A percentile compares a stretch with the other conserved stretches of the same genome.
These are phyloP conservation scores for Lichenostomus cassidix DNA, from an alignment of 2,113 vertebrate species.

Conservation along the genomic window DNA sequence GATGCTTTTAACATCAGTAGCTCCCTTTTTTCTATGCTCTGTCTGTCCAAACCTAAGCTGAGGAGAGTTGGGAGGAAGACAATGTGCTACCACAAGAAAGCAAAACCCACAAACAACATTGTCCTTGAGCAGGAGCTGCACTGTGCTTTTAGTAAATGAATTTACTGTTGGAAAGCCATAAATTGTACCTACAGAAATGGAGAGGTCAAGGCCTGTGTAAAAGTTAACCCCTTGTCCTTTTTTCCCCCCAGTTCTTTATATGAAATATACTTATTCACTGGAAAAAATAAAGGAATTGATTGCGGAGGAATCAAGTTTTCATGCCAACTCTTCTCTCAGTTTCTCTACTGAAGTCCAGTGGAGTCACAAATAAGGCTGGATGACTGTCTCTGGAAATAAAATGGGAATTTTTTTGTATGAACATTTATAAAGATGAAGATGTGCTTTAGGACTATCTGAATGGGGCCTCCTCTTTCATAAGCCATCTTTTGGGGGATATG, in stretches of 20 bases:
- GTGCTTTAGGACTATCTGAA: not conserved
- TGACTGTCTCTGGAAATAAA: not conserved
- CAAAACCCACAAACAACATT: not conserved
- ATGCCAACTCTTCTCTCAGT: not conserved
- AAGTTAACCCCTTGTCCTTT: not conserved
- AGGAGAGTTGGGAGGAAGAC: not conserved
- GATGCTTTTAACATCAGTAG: not conserved
- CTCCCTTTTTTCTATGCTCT: not conserved
- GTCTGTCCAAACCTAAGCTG: not conserved
- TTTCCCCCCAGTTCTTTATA: not conserved
- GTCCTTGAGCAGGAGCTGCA: constrained; percentile 27
- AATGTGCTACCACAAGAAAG: not conserved
- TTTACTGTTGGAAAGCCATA: not conserved
- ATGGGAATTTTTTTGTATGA: not conserved
- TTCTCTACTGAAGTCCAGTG: not conserved
- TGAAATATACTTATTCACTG: not conserved
- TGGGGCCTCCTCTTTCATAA: not conserved
- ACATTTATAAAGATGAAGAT: not conserved
- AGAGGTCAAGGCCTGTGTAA: constrained; percentile 18
- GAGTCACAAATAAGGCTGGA: not conserved
- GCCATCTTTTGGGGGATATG: rapidly evolving
- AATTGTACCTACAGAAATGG: not conserved
- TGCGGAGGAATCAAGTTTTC: not conserved
- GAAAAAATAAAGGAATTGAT: not conserved
- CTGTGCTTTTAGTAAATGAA: not conserved